Evolutionary conservation across 2,797 vertebrate species (phyloP).

Genomic region (Loris lydekkerianus): DNA sequence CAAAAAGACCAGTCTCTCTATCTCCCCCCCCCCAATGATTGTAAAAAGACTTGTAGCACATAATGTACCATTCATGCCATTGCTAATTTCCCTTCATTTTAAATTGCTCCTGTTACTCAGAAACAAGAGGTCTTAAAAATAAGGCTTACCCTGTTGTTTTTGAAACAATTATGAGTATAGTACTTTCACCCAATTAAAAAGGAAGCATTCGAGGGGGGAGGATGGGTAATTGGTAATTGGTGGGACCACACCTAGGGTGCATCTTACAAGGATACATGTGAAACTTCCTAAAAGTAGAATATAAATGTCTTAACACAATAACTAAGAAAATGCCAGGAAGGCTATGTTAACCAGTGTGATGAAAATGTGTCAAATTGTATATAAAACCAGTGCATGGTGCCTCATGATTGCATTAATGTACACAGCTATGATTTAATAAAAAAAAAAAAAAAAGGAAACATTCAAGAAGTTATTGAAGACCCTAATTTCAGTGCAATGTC

Average conservation of each 20-base stretch:
- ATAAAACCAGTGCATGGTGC: no score
- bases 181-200: conserved; percentile 80
- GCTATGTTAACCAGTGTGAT: no score
- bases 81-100: conserved; percentile 66
- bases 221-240: no score
- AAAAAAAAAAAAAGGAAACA: conserved; percentile 62
- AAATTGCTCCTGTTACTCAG: conserved; percentile 74
- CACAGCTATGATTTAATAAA: no score
- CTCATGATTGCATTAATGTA: no score
- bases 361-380: no score
- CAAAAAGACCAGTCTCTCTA: not conserved
- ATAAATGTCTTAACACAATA: no score
- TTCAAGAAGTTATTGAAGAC: conserved; percentile 72
- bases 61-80: conserved; percentile 51
- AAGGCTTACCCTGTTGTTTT: conserved; percentile 66
- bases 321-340: no score
- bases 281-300: no score
- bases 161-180: conserved; percentile 69
- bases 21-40: not conserved
- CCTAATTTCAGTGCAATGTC: conserved; percentile 66
- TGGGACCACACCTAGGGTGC: no score
- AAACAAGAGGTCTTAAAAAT: conserved; percentile 78
- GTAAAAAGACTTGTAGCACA: conserved; percentile 55
- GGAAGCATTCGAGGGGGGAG: conserved; percentile 17
- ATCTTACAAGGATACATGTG: no score